Conservation (phyloP, 2,797 vertebrate genomes). For the Notamacropus eugenii region DNA sequence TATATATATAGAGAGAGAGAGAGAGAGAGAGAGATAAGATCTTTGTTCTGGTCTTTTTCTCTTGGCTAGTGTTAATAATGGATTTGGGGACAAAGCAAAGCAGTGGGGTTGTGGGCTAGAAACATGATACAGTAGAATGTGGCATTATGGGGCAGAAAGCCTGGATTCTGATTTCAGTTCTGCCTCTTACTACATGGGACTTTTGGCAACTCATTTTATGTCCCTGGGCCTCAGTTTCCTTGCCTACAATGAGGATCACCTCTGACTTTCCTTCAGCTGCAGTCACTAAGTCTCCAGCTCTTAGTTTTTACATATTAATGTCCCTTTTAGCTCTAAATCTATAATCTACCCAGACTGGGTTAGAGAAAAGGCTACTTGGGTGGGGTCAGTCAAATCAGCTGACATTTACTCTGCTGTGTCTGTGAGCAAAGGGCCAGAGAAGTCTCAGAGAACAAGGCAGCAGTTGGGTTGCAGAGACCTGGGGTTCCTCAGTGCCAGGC, state of each 20-base stretch:
- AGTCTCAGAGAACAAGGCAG: background rate
- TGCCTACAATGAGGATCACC: background rate
- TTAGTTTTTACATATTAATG: background rate
- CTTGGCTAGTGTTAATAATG: background rate
- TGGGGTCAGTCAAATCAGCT: background rate
- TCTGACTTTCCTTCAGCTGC: background rate
- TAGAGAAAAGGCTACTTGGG: background rate
- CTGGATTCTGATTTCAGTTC: background rate
- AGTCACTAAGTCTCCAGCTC: background rate
- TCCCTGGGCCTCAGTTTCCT: constrained; percentile 19
- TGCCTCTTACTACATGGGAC: background rate
- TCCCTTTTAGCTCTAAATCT: background rate
- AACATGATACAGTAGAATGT: background rate
- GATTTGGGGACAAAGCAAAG: background rate
- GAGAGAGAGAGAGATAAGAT: background rate
- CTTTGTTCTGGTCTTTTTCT: constrained; percentile 2
- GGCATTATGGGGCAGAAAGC: background rate
- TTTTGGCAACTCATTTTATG: background rate
- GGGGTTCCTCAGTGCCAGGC: background rate
- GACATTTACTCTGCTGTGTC: background rate
- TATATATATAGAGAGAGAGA: background rate
- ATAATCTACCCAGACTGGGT: background rate
- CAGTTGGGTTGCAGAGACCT: background rate
- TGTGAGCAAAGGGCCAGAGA: background rate
- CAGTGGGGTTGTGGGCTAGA: background rate